Base-by-base conservation (phyloP, 23 tunicate genomes). In the Aplidium turbinatum region DNA sequence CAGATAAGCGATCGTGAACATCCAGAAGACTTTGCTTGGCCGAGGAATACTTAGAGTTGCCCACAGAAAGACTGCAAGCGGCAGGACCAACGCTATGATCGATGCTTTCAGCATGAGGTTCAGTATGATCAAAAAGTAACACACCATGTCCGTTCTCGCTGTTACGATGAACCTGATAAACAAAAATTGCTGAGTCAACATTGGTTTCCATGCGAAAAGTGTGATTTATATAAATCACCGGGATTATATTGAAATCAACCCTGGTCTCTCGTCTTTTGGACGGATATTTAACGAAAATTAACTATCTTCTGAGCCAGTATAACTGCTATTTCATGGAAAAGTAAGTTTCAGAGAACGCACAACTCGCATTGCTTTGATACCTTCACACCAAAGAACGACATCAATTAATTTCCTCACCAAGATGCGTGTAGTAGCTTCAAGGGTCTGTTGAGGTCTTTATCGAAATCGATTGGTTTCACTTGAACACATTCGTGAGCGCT, bases 21-120 rank as follows among this genome's bases (percentile, higher is more conserved):
- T 85, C 99, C 99, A 95, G 70, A 88, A 95, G 3, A 39, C 26
- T 42, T 61, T 95, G 20, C 84, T 73, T 7, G 99, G 99, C 29
- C 99, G 63, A 1, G 99, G 99, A 20, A 80, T 85, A 19, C 73
- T 39, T 47, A 95, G 82, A 40, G 85, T 72, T 0, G 87, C 87
- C 92, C 92, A 89, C 13, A 95, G 76, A 63, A 95, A 89, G 35
- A 88, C 89, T 16, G 82, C 38, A 1, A 85, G 46, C 4, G 95
- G 96, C 4, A 88, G 79, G 11, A 91, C 87, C 25, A 89, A 79
- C 2, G 99, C 83, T 47, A 95, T 53, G 13, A 95, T 63, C 0
- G 99, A 95, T 18, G 99, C 90, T 28, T 33, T 73, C 35, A 95
- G 63, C 96, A 89, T 95, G 45, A 91, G 70, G 57, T 89, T 95